Percentiles rank a stretch among this genome's conserved stretches.
Evolutionary conservation across 2,113 vertebrate genomes (phyloP).

Genomic region (Castor canadensis): DNA sequence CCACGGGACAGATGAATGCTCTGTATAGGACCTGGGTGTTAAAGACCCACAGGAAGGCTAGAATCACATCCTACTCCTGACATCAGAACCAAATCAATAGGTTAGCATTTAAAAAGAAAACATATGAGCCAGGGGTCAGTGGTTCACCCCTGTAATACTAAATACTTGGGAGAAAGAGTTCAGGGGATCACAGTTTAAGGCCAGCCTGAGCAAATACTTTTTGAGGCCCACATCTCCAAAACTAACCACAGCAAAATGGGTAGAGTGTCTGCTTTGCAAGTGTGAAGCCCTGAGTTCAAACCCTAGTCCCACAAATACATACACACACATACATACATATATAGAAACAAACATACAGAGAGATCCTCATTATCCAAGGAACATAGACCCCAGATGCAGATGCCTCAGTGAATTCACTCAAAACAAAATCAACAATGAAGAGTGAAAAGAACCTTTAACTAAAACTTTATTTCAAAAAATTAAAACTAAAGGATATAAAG

Average conservation of each 20-base stretch:
- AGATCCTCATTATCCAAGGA: neutral
- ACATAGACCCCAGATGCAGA: neutral
- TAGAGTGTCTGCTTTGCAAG: neutral
- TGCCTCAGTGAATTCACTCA: neutral
- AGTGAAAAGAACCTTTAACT: neutral
- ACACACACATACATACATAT: too few relatives aligned
- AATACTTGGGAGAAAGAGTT: too few relatives aligned
- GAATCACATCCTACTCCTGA: conserved; percentile 36
- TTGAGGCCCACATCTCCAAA: too few relatives aligned
- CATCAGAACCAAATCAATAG: neutral
- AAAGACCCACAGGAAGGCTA: neutral
- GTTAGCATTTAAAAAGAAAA: neutral
- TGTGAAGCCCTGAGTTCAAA: too few relatives aligned
- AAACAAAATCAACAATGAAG: neutral
- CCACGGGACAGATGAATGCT: accelerated
- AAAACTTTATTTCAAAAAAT: neutral
- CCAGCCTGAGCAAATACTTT: too few relatives aligned
- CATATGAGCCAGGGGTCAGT: neutral
- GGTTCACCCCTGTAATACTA: too few relatives aligned
- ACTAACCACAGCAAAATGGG: too few relatives aligned
- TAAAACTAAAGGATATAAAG: neutral
- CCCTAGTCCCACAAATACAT: neutral
- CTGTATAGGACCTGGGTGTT: neutral
- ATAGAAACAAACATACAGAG: too few relatives aligned
- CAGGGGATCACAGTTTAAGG: too few relatives aligned